A percentile compares a stretch with the other conserved stretches of the same genome.
Conservation (phyloP, 2,888 invertebrate genomes). For the Prosapia bicincta region DNA sequence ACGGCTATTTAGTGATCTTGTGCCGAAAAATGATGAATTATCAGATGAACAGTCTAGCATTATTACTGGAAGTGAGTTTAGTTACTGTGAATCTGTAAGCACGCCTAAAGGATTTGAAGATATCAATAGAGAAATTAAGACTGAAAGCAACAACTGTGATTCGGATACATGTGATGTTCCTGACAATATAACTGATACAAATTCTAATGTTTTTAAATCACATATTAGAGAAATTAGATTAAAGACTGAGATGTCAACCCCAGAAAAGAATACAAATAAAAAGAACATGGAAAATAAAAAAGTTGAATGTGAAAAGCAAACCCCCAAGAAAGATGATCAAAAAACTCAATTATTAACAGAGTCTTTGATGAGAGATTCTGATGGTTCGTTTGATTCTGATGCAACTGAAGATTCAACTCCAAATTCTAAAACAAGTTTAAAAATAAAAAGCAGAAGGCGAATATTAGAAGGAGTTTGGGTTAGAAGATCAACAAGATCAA, state of each 20-base stretch:
- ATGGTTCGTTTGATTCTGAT: conserved; percentile 10
- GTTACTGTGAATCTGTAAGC: conserved; percentile 22
- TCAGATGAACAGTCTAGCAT: conserved; percentile 23
- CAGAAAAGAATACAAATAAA: background rate
- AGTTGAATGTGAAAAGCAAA: background rate
- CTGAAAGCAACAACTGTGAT: background rate
- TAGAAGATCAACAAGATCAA: conserved; percentile 17
- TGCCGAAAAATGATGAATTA: conserved; percentile 6
- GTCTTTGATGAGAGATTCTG: conserved; percentile 4
- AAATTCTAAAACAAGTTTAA: conserved; percentile 7
- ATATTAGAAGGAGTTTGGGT: conserved; percentile 14
- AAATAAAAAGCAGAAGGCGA: conserved; percentile 3
- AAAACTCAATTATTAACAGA: background rate
- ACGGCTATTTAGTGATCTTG: background rate
- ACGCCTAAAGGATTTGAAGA: conserved; percentile 16
- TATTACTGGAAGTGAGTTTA: conserved; percentile 18
- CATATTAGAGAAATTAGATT: background rate
- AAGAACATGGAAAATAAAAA: background rate
- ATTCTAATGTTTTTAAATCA: conserved; percentile 18
- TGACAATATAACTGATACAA: conserved; percentile 12
- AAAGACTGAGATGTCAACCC: background rate
- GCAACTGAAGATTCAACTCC: background rate
- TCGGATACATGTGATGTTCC: background rate
- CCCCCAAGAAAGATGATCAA: background rate
- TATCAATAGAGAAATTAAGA: background rate